Evolutionary conservation across 30 jellyfish, hydroid and myxozoan species (phyloP).

Genomic region (Catostylus mosaicus): DNA sequence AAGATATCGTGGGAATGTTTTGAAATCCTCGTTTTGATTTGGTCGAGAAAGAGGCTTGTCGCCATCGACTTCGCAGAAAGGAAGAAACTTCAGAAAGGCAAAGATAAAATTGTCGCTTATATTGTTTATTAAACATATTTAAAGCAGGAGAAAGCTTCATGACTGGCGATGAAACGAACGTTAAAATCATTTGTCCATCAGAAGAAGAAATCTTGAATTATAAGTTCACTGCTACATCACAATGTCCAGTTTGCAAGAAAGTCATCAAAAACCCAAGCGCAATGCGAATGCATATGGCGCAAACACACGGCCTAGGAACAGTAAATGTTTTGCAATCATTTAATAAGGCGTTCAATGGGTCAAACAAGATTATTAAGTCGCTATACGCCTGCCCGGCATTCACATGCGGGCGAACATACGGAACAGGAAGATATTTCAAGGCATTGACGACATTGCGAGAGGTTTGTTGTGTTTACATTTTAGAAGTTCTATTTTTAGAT

Average conservation of each 20-base stretch:
- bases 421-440: conserved; percentile 55
- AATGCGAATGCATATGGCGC: conserved; percentile 68
- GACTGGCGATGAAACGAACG: conserved; percentile 33
- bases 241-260: conserved; percentile 57
- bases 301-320: conserved; percentile 57
- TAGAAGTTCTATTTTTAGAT: no score
- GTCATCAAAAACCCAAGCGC: conserved; percentile 48
- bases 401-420: conserved; percentile 49
- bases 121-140: no score
- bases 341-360: conserved; percentile 20
- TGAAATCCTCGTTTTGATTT: no score
- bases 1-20: no score
- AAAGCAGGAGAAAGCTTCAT: no score
- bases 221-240: background rate
- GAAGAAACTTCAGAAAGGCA: no score
- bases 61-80: no score
- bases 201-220: conserved; percentile 40
- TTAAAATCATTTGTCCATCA: conserved; percentile 56
- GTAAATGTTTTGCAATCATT: conserved; percentile 25
- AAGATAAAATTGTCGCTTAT: no score
- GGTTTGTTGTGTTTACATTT: conserved; percentile 9
- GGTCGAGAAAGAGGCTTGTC: no score
- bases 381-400: conserved; percentile 65
- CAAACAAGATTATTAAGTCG: background rate
- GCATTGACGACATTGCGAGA: conserved; percentile 35